These are phyloP conservation scores for Platypus cylindrus DNA, from an alignment of 2,888 invertebrate genomes.

Conservation along the genomic window DNA sequence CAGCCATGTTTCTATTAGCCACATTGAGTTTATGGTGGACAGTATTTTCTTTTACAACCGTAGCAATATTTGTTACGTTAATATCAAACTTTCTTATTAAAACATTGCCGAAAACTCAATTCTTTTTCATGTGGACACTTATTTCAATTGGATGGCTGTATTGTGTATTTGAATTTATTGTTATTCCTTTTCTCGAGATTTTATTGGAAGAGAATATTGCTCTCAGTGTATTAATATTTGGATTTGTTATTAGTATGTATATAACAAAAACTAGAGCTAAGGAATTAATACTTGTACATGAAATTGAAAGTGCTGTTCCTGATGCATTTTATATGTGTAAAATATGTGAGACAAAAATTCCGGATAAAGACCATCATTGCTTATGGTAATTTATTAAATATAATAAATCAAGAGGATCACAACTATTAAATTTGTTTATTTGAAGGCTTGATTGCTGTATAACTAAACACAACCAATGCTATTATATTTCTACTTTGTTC, in stretches of 20 bases:
- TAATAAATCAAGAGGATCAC: neutral
- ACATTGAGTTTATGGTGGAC: constrained; percentile 37
- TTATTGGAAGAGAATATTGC: constrained; percentile 50
- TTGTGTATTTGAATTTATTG: constrained; percentile 54
- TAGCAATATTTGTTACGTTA: constrained; percentile 24
- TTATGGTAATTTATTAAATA: constrained; percentile 47
- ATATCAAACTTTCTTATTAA: constrained; percentile 26
- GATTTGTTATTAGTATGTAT: constrained; percentile 37
- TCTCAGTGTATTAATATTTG: constrained; percentile 39
- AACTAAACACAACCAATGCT: constrained; percentile 62
- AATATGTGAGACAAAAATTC: constrained; percentile 70
- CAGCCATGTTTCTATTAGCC: constrained; percentile 37
- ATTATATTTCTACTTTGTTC: constrained; percentile 56
- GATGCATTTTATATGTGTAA: constrained; percentile 67
- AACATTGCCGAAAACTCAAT: constrained; percentile 43
- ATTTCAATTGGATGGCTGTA: constrained; percentile 54
- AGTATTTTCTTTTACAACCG: constrained; percentile 26
- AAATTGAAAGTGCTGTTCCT: constrained; percentile 36
- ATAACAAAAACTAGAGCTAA: constrained; percentile 25
- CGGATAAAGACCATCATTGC: constrained; percentile 67
- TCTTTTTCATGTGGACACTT: constrained; percentile 64
- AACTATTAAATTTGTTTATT: constrained; percentile 6
- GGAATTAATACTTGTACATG: constrained; percentile 25
- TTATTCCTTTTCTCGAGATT: constrained; percentile 61
- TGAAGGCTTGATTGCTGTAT: constrained; percentile 75